Evolutionary conservation across 2,797 vertebrate genomes (phyloP).

Genomic region (Platalea minor): DNA sequence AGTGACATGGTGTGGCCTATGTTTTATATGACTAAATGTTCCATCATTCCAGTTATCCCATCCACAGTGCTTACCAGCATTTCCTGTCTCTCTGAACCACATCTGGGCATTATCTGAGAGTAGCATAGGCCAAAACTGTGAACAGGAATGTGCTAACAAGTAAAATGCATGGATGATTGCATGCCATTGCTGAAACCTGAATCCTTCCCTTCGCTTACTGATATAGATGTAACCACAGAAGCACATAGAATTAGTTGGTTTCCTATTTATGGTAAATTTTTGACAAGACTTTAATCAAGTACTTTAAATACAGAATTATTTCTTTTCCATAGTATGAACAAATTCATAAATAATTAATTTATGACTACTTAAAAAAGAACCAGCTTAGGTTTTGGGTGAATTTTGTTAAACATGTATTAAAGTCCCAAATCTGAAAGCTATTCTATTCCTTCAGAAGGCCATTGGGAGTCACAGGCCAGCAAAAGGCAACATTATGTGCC

Average conservation of each 20-base stretch:
- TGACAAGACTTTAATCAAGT: neutral
- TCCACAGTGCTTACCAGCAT: neutral
- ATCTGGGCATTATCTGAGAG: neutral
- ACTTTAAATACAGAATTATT: neutral
- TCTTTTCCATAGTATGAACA: neutral
- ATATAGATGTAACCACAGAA: neutral
- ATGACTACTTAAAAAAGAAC: neutral
- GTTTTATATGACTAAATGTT: neutral
- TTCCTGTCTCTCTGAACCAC: neutral
- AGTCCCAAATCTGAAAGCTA: neutral
- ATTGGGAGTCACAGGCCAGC: neutral
- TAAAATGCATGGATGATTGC: neutral
- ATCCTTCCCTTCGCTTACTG: neutral
- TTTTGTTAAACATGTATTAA: neutral
- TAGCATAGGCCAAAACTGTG: neutral
- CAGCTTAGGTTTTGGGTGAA: neutral
- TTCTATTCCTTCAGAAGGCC: neutral
- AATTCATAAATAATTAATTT: neutral
- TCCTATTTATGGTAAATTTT: neutral
- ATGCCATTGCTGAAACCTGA: neutral
- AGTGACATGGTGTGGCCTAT: neutral
- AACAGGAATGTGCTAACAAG: neutral
- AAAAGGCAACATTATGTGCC: neutral
- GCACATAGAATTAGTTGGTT: neutral
- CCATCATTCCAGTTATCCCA: neutral